phyloP scores from a whole-genome alignment of 2,797 vertebrate genomes.

The Myotis daubentonii region DNA sequence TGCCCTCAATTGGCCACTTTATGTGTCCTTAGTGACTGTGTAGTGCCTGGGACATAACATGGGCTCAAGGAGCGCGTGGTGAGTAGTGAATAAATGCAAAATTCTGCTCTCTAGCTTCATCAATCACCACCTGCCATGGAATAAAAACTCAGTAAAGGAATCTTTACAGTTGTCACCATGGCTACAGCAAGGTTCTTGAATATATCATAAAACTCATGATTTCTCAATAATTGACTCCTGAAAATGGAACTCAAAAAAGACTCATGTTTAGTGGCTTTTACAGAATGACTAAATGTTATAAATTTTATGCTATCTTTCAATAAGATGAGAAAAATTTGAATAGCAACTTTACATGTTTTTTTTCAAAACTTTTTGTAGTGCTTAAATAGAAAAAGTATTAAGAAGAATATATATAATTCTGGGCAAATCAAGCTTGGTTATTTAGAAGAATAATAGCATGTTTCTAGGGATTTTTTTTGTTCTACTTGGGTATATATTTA shows the following conservation, averaged over 20 bases:
- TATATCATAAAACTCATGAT: background rate
- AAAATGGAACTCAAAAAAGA: background rate
- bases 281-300: background rate
- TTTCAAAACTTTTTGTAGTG: background rate
- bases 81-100: background rate
- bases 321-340: background rate
- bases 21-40: background rate
- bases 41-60: background rate
- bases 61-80: background rate
- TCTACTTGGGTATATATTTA: background rate
- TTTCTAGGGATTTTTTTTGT: background rate
- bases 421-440: background rate
- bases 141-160: background rate
- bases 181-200: background rate
- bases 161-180: background rate
- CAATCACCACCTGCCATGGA: background rate
- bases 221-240: background rate
- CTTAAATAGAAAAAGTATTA: background rate
- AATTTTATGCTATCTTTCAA: background rate
- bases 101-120: background rate
- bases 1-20: background rate
- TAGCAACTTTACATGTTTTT: background rate
- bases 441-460: background rate
- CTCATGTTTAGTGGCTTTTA: constrained; percentile 4
- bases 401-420: background rate